Conservation (phyloP, 2,797 vertebrate genomes). For the Tauraco hartlaubi region DNA sequence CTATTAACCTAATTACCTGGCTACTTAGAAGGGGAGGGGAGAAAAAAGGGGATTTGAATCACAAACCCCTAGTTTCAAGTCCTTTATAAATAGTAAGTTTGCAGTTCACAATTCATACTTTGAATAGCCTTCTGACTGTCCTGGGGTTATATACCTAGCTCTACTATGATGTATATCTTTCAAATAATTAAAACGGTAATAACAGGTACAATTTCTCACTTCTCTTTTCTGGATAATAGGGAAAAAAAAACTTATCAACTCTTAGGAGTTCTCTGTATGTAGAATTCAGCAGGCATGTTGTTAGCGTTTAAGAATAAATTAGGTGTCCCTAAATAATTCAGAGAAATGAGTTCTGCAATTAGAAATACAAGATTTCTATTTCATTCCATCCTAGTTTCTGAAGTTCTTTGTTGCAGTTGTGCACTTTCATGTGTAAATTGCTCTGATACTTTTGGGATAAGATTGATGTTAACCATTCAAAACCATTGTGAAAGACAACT, state of each 20-base stretch:
- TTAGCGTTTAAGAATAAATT: neutral
- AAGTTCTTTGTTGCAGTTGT: neutral
- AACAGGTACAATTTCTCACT: neutral
- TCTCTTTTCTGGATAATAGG: neutral
- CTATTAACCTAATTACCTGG: conserved; percentile 13
- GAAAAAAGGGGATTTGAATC: neutral
- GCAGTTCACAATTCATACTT: neutral
- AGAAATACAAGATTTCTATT: conserved; percentile 4
- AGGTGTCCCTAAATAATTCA: neutral
- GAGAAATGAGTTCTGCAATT: neutral
- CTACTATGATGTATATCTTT: neutral
- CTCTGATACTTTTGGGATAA: neutral
- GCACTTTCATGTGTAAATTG: conserved; percentile 16
- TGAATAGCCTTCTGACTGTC: neutral
- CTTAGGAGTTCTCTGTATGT: neutral
- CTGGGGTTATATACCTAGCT: neutral
- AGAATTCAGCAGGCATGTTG: neutral
- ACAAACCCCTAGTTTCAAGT: neutral
- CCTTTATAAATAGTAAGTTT: conserved; percentile 6
- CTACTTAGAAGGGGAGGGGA: neutral
- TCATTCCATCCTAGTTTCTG: neutral
- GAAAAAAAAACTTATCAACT: neutral
- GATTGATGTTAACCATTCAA: neutral
- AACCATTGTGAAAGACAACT: neutral
- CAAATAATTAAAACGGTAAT: neutral